phyloP scores from a whole-genome alignment of 2,888 invertebrate genomes.

The Erebia epiphron region DNA sequence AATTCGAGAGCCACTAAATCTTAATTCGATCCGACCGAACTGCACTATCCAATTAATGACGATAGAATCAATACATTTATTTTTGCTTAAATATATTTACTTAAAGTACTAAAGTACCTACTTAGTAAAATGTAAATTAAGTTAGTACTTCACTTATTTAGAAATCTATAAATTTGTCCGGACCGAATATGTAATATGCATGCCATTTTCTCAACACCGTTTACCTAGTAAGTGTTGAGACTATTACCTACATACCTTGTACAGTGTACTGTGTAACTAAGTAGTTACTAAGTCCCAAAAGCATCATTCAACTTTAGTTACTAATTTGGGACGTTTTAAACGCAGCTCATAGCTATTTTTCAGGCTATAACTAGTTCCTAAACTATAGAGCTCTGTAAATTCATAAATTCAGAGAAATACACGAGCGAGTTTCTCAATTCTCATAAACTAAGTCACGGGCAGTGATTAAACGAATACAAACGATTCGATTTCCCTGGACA shows the following conservation, averaged over 20 bases:
- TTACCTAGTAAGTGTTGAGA: no score
- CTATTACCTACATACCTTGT: no score
- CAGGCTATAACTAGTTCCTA: background rate
- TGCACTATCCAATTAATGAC: constrained; percentile 26
- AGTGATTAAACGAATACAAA: constrained; percentile 61
- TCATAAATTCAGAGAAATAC: background rate
- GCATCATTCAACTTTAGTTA: no score
- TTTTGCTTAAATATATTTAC: constrained; percentile 11
- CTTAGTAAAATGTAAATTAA: background rate
- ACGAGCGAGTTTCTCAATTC: constrained; percentile 31
- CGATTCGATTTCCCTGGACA: constrained; percentile 54
- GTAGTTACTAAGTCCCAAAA: no score
- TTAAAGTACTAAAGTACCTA: background rate
- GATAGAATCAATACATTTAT: constrained; percentile 7
- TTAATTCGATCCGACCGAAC: constrained; percentile 50
- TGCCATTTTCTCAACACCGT: no score
- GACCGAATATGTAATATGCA: no score
- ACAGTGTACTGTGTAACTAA: no score
- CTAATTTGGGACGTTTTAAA: no score
- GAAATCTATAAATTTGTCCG: no score
- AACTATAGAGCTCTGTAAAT: background rate
- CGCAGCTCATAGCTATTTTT: background rate
- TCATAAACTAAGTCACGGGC: constrained; percentile 44
- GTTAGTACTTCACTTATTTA: background rate
- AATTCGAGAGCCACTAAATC: constrained; percentile 56